Evolutionary conservation across 2,797 vertebrate genomes (phyloP).

Genomic region (Echiichthys vipera): DNA sequence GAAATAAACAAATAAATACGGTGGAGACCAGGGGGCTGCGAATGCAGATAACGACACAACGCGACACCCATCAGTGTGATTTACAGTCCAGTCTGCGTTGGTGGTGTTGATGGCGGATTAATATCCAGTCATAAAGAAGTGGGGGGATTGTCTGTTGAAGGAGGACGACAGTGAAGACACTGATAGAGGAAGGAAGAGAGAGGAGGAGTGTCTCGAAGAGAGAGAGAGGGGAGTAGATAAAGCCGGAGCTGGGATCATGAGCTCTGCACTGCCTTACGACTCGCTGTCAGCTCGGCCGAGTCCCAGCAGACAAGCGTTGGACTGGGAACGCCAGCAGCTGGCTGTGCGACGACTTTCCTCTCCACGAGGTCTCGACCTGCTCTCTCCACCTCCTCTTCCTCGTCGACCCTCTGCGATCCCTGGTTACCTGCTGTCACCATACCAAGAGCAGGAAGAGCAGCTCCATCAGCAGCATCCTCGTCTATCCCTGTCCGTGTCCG

Average conservation of each 20-base stretch:
- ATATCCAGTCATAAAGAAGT: slow-evolving; percentile 81
- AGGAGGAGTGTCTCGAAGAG: slow-evolving; percentile 53
- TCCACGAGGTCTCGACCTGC: slow-evolving; percentile 69
- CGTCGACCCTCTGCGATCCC: slow-evolving; percentile 81
- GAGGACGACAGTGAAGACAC: slow-evolving; percentile 50
- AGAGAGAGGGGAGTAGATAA: slow-evolving; percentile 74
- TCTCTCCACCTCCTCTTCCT: slow-evolving; percentile 72
- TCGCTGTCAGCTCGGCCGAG: slow-evolving; percentile 80
- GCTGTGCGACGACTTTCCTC: slow-evolving; percentile 79
- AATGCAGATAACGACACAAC: slow-evolving; percentile 78
- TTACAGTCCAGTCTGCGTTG: slow-evolving; percentile 73
- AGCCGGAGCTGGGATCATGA: slow-evolving; percentile 75
- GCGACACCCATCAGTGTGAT: slow-evolving; percentile 71
- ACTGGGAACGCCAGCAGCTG: slow-evolving; percentile 79
- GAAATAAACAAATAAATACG: slow-evolving; percentile 76
- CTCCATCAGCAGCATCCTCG: slow-evolving; percentile 68
- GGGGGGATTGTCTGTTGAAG: slow-evolving; percentile 58
- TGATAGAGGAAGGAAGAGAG: slow-evolving; percentile 57
- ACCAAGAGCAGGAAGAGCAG: slow-evolving; percentile 74
- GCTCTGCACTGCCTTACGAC: slow-evolving; percentile 80
- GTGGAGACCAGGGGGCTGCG: slow-evolving; percentile 69
- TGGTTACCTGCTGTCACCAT: slow-evolving; percentile 77
- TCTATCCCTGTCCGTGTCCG: slow-evolving; percentile 78
- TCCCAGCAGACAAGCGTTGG: slow-evolving; percentile 73
- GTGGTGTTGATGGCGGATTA: slow-evolving; percentile 71